phyloP scores from a whole-genome alignment of 2,888 invertebrate genomes.

The Chymomyza procnemis region DNA sequence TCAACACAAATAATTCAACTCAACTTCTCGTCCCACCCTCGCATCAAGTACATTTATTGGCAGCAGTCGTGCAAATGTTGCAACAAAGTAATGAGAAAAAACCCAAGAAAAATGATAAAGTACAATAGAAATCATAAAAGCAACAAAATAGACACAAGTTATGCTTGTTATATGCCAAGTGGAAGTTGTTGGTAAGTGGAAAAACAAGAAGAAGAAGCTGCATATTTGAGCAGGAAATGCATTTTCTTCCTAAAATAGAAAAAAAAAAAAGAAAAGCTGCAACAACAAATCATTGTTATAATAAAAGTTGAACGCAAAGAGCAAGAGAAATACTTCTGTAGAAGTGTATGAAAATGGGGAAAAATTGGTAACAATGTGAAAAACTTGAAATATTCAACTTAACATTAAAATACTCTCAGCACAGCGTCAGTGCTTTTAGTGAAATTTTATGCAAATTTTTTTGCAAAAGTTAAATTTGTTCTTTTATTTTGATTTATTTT shows the following conservation, averaged over 20 bases:
- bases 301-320: constrained; percentile 44
- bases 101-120: background rate
- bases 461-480: too few species aligned
- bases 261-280: background rate
- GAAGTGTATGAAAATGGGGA: background rate
- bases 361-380: background rate
- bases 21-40: background rate
- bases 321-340: background rate
- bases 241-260: too few species aligned
- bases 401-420: too few species aligned
- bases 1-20: too few species aligned
- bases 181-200: background rate
- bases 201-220: constrained; percentile 6
- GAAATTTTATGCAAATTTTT: too few species aligned
- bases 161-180: background rate
- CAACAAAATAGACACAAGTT: constrained; percentile 1
- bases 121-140: background rate
- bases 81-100: background rate
- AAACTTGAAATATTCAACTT: background rate
- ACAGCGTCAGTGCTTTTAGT: too few species aligned
- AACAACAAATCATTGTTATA: constrained; percentile 25
- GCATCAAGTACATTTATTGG: background rate
- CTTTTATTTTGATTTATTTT: too few species aligned
- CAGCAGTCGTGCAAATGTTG: background rate
- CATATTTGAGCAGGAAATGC: constrained; percentile 13